Evolutionary conservation across 2,113 vertebrate genomes (phyloP).

Genomic region (Ceyx margarethae): DNA sequence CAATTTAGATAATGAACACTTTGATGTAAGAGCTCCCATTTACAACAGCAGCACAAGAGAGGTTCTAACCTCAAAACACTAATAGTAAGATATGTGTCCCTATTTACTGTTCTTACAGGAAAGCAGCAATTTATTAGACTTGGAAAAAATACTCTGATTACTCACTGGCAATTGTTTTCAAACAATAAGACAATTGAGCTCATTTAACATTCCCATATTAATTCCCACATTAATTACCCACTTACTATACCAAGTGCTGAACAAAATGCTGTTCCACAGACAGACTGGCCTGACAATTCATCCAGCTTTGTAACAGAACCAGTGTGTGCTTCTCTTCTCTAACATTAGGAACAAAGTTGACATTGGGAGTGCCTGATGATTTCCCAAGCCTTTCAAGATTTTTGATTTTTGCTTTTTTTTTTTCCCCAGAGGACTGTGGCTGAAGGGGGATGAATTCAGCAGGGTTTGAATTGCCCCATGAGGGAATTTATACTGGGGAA

Average conservation of each 20-base stretch:
- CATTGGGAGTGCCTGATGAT: background rate
- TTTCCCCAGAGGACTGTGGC: background rate
- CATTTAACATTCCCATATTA: background rate
- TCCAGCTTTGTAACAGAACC: background rate
- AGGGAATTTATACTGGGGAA: slow-evolving; percentile 10
- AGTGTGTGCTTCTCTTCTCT: background rate
- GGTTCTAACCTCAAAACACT: background rate
- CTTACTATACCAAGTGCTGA: background rate
- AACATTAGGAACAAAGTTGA: background rate
- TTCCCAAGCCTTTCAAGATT: background rate
- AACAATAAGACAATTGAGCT: background rate
- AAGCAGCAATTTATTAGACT: background rate
- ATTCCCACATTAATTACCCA: background rate
- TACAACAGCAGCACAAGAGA: background rate
- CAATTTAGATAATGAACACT: background rate
- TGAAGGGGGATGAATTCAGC: background rate
- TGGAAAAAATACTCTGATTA: background rate
- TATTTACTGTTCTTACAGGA: background rate
- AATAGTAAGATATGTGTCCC: background rate
- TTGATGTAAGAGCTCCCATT: background rate
- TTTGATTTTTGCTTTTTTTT: background rate
- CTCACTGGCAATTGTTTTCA: background rate
- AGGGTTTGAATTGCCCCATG: background rate
- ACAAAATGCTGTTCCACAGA: background rate
- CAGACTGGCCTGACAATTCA: background rate